phyloP scores from a whole-genome alignment of 1,140 invertebrate species.

The Achroia grisella region DNA sequence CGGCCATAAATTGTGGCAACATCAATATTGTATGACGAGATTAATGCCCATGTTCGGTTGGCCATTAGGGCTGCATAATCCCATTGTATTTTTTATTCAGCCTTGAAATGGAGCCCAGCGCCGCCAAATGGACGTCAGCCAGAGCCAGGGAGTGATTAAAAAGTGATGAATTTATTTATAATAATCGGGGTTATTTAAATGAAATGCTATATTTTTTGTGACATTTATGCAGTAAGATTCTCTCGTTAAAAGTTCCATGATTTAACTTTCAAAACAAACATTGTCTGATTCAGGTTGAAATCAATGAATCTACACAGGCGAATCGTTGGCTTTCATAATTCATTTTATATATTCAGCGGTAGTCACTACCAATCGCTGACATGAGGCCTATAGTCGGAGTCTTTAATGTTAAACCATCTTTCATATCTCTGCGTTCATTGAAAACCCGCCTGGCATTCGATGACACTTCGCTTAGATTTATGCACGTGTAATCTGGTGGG shows the following conservation, averaged over 20 bases:
- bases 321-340: conserved; percentile 51
- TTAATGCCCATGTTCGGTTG: conserved; percentile 68
- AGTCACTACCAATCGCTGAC: conserved; percentile 57
- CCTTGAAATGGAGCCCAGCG: conserved; percentile 40
- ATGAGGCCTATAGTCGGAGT: conserved; percentile 27
- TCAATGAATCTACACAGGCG: conserved; percentile 12
- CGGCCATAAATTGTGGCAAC: conserved; percentile 61
- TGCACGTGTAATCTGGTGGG: conserved; percentile 45
- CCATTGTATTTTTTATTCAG: conserved; percentile 64
- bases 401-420: conserved; percentile 44
- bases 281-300: too few relatives aligned
- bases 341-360: conserved; percentile 53
- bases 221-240: conserved; percentile 9
- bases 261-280: too few relatives aligned
- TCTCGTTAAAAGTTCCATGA: too few relatives aligned
- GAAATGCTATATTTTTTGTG: conserved; percentile 9
- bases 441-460: conserved; percentile 33
- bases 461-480: conserved; percentile 65
- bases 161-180: conserved; percentile 32
- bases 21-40: conserved; percentile 71
- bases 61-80: conserved; percentile 64
- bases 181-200: conserved; percentile 18
- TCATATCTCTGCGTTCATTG: conserved; percentile 54
- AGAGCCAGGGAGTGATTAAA: conserved; percentile 24
- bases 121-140: conserved; percentile 50